Evolutionary conservation across 2,888 invertebrate species (phyloP), one percentile per base, ranked within the genome.

Genomic region (Melieria crassipennis): DNA sequence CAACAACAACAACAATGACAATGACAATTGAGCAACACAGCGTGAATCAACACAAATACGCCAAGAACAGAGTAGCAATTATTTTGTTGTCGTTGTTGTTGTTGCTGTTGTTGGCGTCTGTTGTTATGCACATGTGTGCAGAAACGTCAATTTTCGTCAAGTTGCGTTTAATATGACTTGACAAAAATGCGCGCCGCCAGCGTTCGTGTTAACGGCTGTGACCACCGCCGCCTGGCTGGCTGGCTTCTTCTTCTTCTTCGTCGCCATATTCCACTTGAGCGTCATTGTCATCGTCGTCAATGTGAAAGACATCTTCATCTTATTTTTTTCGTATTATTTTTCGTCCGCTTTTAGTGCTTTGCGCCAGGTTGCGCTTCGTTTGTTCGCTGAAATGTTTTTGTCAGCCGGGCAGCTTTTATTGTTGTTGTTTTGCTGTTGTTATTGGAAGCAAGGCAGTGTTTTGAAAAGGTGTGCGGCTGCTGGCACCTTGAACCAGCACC

Each of bases 111-210:
- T 50, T 50, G 7, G 7, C 9, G 7, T 50, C 11, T 50, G 50
- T 50, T 50, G 50, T 50, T 50, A 1, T 3, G 11, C 13, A 52
- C 52, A 5, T 52, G 11, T 52, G 6, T 52, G 13, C 52, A 61
- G 42, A 61, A 61, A 57, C 57, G 57, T 57, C 46, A 46, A 61
- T 61, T 61, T 61, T 30, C 61, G 61, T 61, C 61, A 61, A 61
- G 82, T 78, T 76, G 65, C 78, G 78, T 79, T 83, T 82, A 83
- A 83, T 83, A 84, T 79, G 82, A 82, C 83, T 82, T 83, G 82
- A 82, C 84, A 83, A 82, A 82, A 81, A 81, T 74, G 72, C 82
- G 80, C 83, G 81, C 79, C 79, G 82, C 71, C 73, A 82, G 81
- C 84, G 81, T 75, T 52, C 7, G 52, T 52, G 52, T 11, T 13